These are phyloP conservation scores for Drosophila multiciliata DNA, from an alignment of 2,888 invertebrate species.

Conservation along the genomic window DNA sequence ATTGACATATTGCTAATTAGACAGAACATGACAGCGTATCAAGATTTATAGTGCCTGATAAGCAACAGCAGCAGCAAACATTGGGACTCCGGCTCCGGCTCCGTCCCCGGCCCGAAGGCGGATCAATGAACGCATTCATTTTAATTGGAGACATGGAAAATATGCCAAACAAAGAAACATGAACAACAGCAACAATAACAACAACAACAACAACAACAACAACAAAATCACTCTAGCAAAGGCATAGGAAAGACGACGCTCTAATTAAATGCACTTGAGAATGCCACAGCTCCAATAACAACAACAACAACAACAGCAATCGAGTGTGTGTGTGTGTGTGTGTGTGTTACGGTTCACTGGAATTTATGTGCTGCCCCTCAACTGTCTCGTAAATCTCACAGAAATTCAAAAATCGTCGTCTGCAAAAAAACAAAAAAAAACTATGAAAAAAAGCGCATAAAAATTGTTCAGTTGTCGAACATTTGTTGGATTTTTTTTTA, in stretches of 20 bases:
- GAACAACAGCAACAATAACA: slow-evolving; percentile 23
- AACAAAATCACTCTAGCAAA: slow-evolving; percentile 38
- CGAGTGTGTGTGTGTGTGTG: slow-evolving; percentile 28
- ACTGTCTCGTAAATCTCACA: slow-evolving; percentile 76
- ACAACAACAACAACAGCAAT: slow-evolving; percentile 31
- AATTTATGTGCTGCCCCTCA: slow-evolving; percentile 72
- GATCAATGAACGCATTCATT: slow-evolving; percentile 82
- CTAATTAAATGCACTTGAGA: slow-evolving; percentile 79
- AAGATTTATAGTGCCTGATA: slow-evolving; percentile 83
- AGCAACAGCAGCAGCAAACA: slow-evolving; percentile 49
- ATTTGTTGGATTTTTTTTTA: slow-evolving; percentile 54
- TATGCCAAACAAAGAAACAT: slow-evolving; percentile 70
- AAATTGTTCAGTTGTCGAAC: slow-evolving; percentile 70
- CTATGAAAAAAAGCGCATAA: slow-evolving; percentile 68
- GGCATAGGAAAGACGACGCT: slow-evolving; percentile 55
- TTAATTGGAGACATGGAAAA: slow-evolving; percentile 81
- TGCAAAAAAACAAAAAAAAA: slow-evolving; percentile 41
- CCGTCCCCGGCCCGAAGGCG: slow-evolving; percentile 33
- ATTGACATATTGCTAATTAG: slow-evolving; percentile 84
- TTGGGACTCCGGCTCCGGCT: slow-evolving; percentile 6
- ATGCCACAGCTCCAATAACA: slow-evolving; percentile 56
- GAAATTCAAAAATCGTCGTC: slow-evolving; percentile 48
- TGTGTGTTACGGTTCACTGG: slow-evolving; percentile 55
- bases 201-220: slow-evolving; percentile 2
- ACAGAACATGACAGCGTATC: slow-evolving; percentile 84